These are phyloP conservation scores for Scaptomyza cyrtandrae DNA, from an alignment of 2,888 invertebrate species.

Conservation along the genomic window DNA sequence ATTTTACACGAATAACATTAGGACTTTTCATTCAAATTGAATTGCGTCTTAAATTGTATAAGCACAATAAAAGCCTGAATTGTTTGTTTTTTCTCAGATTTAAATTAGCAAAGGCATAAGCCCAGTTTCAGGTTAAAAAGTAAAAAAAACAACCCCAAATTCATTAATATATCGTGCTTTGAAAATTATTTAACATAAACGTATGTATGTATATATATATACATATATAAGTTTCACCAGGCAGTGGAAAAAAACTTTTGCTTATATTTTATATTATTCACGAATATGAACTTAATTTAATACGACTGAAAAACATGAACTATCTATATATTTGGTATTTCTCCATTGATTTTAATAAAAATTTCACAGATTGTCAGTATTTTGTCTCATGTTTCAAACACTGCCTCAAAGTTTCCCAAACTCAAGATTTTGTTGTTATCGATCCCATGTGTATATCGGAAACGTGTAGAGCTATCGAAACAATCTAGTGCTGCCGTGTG, in stretches of 20 bases:
- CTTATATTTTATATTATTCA: neutral
- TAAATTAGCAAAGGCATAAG: constrained; percentile 64
- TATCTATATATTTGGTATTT: no score
- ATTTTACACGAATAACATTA: neutral
- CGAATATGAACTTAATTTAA: neutral
- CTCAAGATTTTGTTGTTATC: no score
- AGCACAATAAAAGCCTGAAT: constrained; percentile 27
- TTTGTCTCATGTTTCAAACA: no score
- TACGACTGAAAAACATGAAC: neutral
- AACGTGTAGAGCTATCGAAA: no score
- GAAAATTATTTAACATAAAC: constrained; percentile 6
- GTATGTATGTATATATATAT: neutral
- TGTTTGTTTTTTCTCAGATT: constrained; percentile 33
- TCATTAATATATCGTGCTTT: constrained; percentile 25
- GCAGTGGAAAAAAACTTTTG: constrained; percentile 1
- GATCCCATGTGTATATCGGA: no score
- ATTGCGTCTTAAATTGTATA: constrained; percentile 5
- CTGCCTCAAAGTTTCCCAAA: no score
- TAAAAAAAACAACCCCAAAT: constrained; percentile 34
- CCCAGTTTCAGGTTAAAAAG: constrained; percentile 13
- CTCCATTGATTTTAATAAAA: no score
- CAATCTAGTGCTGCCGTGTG: no score
- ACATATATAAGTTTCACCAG: neutral
- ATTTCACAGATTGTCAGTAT: no score
- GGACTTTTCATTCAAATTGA: neutral